Percentiles rank a stretch among this genome's conserved stretches.
phyloP scores from a whole-genome alignment of 2,888 invertebrate species.

The Timema podura region DNA sequence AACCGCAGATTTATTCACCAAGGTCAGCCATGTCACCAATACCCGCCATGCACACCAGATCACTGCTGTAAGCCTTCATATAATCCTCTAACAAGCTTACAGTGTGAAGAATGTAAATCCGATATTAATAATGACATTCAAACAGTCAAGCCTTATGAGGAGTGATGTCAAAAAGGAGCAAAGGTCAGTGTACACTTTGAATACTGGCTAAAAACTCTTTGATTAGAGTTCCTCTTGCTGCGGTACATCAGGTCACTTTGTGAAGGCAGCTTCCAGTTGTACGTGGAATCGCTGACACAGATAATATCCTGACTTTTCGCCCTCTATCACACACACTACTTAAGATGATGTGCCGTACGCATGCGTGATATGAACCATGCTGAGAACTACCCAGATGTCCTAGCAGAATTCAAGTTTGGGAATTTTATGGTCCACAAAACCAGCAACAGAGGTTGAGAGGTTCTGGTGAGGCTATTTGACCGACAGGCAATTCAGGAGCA shows the following conservation, averaged over 20 bases:
- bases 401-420: constrained; percentile 12
- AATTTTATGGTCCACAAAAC: constrained; percentile 15
- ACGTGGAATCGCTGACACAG: constrained; percentile 20
- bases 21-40: no score
- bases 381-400: background rate
- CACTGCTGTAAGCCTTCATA: constrained; percentile 2
- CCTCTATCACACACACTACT: constrained; percentile 23
- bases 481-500: background rate
- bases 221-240: constrained; percentile 8
- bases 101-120: constrained; percentile 11
- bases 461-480: background rate
- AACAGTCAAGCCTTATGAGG: no score
- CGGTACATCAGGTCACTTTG: background rate
- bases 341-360: constrained; percentile 19
- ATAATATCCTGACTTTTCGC: constrained; percentile 22
- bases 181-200: background rate
- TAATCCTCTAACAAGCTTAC: background rate
- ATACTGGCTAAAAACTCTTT: background rate
- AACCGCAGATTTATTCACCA: no score
- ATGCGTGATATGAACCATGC: background rate
- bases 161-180: background rate
- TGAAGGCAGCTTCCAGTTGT: constrained; percentile 16
- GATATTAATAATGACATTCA: no score
- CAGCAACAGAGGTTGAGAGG: background rate
- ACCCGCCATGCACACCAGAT: constrained; percentile 17